Conservation (phyloP, 1,140 invertebrate genomes). For the Brachionus rotundiformis region DNA sequence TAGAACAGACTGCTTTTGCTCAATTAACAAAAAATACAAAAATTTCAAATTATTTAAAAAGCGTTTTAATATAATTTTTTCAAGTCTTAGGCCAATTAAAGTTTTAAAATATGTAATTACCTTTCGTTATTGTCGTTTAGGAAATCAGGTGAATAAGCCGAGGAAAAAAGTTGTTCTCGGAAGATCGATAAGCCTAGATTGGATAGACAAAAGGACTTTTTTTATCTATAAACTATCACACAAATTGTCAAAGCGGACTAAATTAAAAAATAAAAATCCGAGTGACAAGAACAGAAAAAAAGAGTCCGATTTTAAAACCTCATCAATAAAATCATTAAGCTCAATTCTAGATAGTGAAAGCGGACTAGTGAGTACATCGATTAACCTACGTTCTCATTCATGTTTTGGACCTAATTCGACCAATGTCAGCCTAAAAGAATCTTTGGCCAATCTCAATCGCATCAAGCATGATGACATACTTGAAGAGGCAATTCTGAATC, state of each 20-base stretch:
- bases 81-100: background rate
- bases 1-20: conserved; percentile 8
- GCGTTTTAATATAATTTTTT: background rate
- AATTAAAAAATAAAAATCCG: background rate
- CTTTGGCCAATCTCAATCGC: conserved; percentile 27
- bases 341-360: background rate
- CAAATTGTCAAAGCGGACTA: background rate
- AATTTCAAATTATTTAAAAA: background rate
- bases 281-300: background rate
- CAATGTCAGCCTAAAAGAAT: conserved; percentile 2
- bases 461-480: background rate
- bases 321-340: background rate
- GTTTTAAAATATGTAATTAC: conserved; percentile 29
- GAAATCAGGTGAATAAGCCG: background rate
- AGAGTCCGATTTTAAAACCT: background rate
- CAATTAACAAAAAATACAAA: conserved; percentile 9
- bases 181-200: conserved; percentile 18
- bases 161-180: background rate
- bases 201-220: background rate
- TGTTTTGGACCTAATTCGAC: background rate
- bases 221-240: background rate
- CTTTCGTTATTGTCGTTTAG: background rate
- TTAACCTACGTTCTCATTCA: background rate
- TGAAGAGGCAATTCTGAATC: conserved; percentile 1
- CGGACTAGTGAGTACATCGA: background rate